phyloP scores from a whole-genome alignment of 2,797 vertebrate species.

The Hydrocynus forskahlii region DNA sequence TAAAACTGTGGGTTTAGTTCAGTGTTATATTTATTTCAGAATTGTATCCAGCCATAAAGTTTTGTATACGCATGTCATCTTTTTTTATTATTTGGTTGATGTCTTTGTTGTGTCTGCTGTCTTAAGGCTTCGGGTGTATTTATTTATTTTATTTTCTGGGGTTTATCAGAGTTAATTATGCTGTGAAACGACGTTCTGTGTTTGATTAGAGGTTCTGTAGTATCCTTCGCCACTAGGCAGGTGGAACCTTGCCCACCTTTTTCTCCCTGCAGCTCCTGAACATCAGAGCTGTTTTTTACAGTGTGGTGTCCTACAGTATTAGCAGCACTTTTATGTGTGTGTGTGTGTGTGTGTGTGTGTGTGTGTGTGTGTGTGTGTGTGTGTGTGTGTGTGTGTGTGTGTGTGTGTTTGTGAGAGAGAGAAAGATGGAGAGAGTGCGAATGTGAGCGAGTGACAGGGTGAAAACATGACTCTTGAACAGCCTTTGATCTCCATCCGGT shows the following conservation, averaged over 20 bases:
- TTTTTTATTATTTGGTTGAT: not conserved
- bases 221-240: too few species aligned
- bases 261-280: not conserved
- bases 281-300: not conserved
- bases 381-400: too few species aligned
- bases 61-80: not conserved
- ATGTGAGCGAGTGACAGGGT: not conserved
- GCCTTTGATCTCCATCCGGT: not conserved
- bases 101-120: not conserved
- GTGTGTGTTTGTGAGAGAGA: not conserved
- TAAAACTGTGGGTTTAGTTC: not conserved
- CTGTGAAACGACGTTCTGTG: not conserved
- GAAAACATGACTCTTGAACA: not conserved
- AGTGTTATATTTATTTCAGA: not conserved
- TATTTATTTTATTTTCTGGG: conserved; percentile 10
- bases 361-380: too few species aligned
- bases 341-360: too few species aligned
- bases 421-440: not conserved
- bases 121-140: not conserved
- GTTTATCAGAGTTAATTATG: conserved; percentile 20
- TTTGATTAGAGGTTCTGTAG: not conserved
- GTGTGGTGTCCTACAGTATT: conserved; percentile 9
- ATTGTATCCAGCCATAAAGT: not conserved
- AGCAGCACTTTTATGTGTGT: not conserved
- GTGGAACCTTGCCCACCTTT: not conserved